Percentiles rank a stretch among this genome's conserved stretches.
phyloP scores from a whole-genome alignment of 2,113 vertebrate species.

The Plestiodon gilberti region DNA sequence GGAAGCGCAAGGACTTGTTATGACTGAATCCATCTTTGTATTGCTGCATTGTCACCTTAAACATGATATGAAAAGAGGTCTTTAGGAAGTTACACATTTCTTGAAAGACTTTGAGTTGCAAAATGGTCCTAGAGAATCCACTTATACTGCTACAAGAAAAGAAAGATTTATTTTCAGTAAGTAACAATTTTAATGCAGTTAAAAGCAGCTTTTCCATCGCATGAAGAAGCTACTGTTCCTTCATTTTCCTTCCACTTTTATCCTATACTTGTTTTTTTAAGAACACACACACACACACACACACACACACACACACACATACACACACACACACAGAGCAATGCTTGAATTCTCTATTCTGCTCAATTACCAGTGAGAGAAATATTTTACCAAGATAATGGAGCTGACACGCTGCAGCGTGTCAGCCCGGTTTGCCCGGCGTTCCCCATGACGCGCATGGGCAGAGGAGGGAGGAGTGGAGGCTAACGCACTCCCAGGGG shows the following conservation, averaged over 20 bases:
- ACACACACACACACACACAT: no score
- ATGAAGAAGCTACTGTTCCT: not conserved
- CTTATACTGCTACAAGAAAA: not conserved
- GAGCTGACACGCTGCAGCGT: no score
- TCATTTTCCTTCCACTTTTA: not conserved
- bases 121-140: not conserved
- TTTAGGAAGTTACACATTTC: rapidly evolving
- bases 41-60: not conserved
- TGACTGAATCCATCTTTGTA: rapidly evolving
- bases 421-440: no score
- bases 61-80: not conserved
- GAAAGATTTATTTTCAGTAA: not conserved
- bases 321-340: no score
- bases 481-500: no score
- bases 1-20: no score
- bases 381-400: not conserved
- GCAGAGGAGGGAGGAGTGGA: no score
- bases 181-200: not conserved
- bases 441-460: no score
- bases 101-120: not conserved
- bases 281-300: no score
- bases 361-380: not conserved
- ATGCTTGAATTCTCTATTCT: not conserved
- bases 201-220: not conserved
- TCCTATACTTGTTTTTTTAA: not conserved